These are phyloP conservation scores for Pelobates fuscus DNA, from an alignment of 2,113 vertebrate species.

Conservation along the genomic window DNA sequence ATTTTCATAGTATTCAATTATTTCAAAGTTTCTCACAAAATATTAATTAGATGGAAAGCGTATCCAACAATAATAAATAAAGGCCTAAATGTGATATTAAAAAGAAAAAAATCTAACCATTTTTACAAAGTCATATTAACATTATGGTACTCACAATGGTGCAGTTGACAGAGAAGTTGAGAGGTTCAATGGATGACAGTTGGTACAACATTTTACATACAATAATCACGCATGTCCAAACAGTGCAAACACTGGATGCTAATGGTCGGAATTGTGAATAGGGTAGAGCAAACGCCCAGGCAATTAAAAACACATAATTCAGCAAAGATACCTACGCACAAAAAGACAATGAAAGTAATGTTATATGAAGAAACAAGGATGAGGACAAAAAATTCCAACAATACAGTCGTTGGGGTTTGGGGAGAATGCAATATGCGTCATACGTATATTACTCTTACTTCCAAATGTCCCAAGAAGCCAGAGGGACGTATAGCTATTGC, in stretches of 20 bases:
- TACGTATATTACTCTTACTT: too few relatives aligned
- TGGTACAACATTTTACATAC: slow-evolving; percentile 99
- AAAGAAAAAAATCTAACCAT: too few relatives aligned
- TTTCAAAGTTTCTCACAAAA: too few relatives aligned
- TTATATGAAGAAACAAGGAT: too few relatives aligned
- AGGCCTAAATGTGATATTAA: too few relatives aligned
- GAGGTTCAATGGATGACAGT: slow-evolving; percentile 82
- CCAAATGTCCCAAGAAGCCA: too few relatives aligned
- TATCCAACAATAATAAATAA: too few relatives aligned
- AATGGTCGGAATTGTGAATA: slow-evolving; percentile 88
- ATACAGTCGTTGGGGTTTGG: too few relatives aligned
- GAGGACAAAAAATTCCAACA: slow-evolving; percentile 6
- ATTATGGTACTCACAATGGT: slow-evolving; percentile 71
- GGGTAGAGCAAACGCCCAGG: slow-evolving; percentile 94
- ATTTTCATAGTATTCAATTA: too few relatives aligned
- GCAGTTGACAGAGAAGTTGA: slow-evolving; percentile 80
- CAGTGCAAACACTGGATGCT: slow-evolving; percentile 91
- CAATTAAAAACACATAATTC: slow-evolving; percentile 89
- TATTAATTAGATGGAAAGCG: too few relatives aligned
- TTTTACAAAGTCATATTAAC: not conserved
- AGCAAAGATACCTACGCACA: slow-evolving; percentile 87
- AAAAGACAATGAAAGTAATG: slow-evolving; percentile 58
- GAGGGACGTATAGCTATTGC: too few relatives aligned
- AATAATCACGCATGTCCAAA: slow-evolving; percentile 96
- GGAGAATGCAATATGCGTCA: too few relatives aligned